phyloP scores from a whole-genome alignment of 2,797 vertebrate genomes.

The Muscicapa striata region DNA sequence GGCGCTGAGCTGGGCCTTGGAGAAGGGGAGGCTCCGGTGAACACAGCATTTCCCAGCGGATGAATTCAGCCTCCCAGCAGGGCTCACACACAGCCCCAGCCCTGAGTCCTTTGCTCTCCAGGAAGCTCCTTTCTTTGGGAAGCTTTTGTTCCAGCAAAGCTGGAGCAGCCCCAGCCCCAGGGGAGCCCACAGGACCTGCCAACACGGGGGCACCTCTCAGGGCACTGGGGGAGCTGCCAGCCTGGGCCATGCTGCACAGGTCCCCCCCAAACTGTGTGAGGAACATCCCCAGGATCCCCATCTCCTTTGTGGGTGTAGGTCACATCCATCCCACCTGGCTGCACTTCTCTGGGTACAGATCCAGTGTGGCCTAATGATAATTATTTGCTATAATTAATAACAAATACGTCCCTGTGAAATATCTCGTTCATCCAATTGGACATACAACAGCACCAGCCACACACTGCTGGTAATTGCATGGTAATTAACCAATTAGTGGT shows the following conservation, averaged over 20 bases:
- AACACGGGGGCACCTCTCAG: rapidly evolving
- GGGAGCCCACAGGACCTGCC: rapidly evolving
- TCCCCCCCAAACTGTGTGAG: background rate
- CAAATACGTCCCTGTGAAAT: background rate
- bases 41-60: conserved; percentile 27
- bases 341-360: rapidly evolving
- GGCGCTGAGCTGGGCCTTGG: background rate
- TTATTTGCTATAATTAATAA: background rate
- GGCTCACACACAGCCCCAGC: background rate
- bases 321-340: background rate
- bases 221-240: background rate
- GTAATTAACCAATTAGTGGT: background rate
- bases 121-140: conserved; percentile 55
- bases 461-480: rapidly evolving
- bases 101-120: conserved; percentile 25
- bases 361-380: rapidly evolving
- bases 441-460: rapidly evolving
- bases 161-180: background rate
- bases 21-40: background rate
- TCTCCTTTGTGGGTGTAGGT: rapidly evolving
- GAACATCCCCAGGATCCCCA: background rate
- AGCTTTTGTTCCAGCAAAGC: conserved; percentile 44
- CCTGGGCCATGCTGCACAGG: background rate
- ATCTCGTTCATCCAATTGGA: background rate
- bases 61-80: conserved; percentile 36